Evolutionary conservation across 2,113 vertebrate species (phyloP), one percentile per base, ranked within the genome.

Genomic region (Cyanoramphus novaezelandiae): DNA sequence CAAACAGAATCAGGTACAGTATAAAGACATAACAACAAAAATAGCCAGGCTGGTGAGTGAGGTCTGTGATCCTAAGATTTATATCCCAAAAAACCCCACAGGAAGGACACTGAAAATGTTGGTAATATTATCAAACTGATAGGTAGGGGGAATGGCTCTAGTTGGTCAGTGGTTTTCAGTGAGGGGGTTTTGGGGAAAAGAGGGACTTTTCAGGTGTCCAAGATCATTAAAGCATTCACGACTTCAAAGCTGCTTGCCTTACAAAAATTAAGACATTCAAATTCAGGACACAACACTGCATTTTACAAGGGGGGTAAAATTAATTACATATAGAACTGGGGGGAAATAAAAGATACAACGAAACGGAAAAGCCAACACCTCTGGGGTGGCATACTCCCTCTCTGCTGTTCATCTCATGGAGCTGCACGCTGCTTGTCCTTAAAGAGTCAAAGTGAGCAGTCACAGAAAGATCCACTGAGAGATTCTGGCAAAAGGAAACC

Each of bases 241-340:
- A 94, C 96, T 96, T 96, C 91, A 96, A 96, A 97, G 92, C 94
- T 77, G 75, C 84, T 94, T 91, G 93, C 92, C 95, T 97, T 96
- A 83, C 94, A 97, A 95, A 96, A 97, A 89, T 96, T 90, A 97
- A 93, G 88, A 97, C 93, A 87, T 95, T 96, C 74, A 94, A 90
- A 96, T 94, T 90, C 70, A 89, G 69, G 62, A 91, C 86, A 94
- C 93, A 96, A 95, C 71, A 90, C 70, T 65, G 44, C 96, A 79
- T 77, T 92, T 96, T 97, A 96, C 96, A 97, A 76, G 65, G 59
- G 53, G 25, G 11, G 60, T 59, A 90, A 93, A 91, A 92, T 60
- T 86, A 92, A 85, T 92, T 86, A 96, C 91, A 89, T 57, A 68
- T 37, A 80, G 84, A 94, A 92, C 25, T 2, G 23, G 13, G 8